Evolutionary conservation across 2,888 invertebrate genomes (phyloP).

Genomic region (Melipona bicolor): DNA sequence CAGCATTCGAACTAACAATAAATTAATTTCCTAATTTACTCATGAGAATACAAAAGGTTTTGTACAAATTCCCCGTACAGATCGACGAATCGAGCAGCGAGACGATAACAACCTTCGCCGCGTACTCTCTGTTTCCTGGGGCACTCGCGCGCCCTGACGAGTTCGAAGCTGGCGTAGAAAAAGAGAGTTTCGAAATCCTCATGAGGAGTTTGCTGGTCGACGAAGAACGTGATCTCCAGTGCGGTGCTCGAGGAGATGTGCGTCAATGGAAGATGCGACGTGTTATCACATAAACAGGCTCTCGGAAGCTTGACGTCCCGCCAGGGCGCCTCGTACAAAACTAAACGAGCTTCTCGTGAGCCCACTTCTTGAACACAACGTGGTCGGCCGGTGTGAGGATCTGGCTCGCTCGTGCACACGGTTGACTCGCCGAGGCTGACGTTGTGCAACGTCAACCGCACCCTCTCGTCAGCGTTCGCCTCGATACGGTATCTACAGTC

Average conservation of each 20-base stretch:
- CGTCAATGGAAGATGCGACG: conserved; percentile 87
- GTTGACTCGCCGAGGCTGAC: conserved; percentile 90
- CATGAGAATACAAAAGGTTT: neutral
- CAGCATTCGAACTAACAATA: neutral
- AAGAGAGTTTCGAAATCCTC: conserved; percentile 93
- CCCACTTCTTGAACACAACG: conserved; percentile 84
- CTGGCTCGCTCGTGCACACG: conserved; percentile 89
- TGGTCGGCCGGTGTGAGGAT: conserved; percentile 90
- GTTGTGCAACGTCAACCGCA: conserved; percentile 88
- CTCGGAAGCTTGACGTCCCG: conserved; percentile 89
- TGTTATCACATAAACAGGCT: conserved; percentile 93
- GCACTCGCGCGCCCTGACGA: conserved; percentile 88
- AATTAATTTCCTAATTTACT: neutral
- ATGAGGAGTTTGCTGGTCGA: conserved; percentile 89
- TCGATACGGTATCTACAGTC: conserved; percentile 92
- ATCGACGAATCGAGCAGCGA: neutral
- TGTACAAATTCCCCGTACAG: neutral
- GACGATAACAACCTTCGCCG: conserved; percentile 82
- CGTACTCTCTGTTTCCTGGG: conserved; percentile 87
- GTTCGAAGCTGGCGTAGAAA: conserved; percentile 90
- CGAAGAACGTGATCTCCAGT: conserved; percentile 91
- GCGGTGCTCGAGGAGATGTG: conserved; percentile 89
- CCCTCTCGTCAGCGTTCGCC: conserved; percentile 88
- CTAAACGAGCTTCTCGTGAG: conserved; percentile 84
- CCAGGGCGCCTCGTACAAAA: conserved; percentile 90